A percentile compares a stretch with the other conserved stretches of the same genome.
These are phyloP conservation scores for Ophiodon elongatus DNA, from an alignment of 2,113 vertebrate species.

Conservation along the genomic window DNA sequence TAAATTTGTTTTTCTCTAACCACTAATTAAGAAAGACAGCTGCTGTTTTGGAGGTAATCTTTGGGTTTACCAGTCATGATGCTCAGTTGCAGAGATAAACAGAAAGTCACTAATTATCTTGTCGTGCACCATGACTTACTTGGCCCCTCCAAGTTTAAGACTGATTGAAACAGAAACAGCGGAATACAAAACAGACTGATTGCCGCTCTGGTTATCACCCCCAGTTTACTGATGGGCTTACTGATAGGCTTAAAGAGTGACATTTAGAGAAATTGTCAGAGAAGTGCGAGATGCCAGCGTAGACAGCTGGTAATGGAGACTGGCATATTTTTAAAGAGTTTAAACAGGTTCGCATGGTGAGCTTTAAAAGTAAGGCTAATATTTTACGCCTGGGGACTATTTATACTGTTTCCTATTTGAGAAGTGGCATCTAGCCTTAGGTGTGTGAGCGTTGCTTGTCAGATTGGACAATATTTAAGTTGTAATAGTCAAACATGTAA, in stretches of 20 bases:
- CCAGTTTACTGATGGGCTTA: conserved; percentile 25
- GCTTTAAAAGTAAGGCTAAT: conserved; percentile 31
- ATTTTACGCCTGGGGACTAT: conserved; percentile 30
- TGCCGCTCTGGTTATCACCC: conserved; percentile 26
- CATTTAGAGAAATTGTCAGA: conserved; percentile 49
- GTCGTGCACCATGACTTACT: background rate
- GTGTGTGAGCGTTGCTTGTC: background rate
- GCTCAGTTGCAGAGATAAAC: background rate
- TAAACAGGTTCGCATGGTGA: conserved; percentile 38
- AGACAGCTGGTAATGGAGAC: conserved; percentile 56
- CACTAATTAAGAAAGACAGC: conserved; percentile 33
- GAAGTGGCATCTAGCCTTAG: conserved; percentile 21
- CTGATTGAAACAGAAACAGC: conserved; percentile 23
- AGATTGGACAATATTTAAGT: conserved; percentile 5
- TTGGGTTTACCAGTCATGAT: conserved; percentile 7
- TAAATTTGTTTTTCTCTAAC: conserved; percentile 22
- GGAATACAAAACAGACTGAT: conserved; percentile 17
- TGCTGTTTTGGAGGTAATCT: conserved; percentile 9
- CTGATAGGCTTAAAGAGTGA: conserved; percentile 39
- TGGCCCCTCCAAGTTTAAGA: conserved; percentile 4
- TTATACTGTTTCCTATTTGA: conserved; percentile 28
- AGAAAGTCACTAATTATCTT: conserved; percentile 7
- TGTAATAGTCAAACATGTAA: conserved; percentile 13
- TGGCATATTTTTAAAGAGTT: conserved; percentile 51
- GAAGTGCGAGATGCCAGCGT: conserved; percentile 21